Conservation (phyloP, 2,888 invertebrate species). For the Mellilla xanthometata region DNA sequence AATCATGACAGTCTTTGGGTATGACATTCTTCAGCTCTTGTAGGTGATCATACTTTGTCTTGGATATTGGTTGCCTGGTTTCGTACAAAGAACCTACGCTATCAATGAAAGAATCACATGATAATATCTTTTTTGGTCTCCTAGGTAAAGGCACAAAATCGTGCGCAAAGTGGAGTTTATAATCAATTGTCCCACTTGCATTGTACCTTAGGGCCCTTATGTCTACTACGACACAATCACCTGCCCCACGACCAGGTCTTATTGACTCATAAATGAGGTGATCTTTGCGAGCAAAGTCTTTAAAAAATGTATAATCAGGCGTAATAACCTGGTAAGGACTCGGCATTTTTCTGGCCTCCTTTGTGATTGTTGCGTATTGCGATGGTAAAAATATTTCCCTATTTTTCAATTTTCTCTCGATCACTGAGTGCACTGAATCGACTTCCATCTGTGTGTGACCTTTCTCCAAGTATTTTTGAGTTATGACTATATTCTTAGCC, state of each 20-base stretch:
- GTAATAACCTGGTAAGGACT: background rate
- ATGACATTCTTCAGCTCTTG: too few species aligned
- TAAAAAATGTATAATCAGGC: conserved; percentile 2
- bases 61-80: too few species aligned
- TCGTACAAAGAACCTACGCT: too few species aligned
- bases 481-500: conserved; percentile 18
- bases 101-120: too few species aligned
- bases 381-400: conserved; percentile 20
- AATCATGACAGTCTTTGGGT: too few species aligned
- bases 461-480: conserved; percentile 36
- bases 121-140: background rate
- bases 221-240: background rate
- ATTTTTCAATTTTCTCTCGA: conserved; percentile 47
- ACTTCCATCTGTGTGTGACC: conserved; percentile 36
- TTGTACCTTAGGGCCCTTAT: conserved; percentile 3
- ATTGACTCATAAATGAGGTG: conserved; percentile 4
- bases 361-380: conserved; percentile 2
- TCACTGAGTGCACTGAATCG: conserved; percentile 42
- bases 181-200: background rate
- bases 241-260: background rate
- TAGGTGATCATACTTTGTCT: too few species aligned
- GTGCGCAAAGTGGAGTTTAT: background rate
- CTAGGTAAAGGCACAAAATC: background rate
- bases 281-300: conserved; percentile 1
- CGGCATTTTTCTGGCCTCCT: conserved; percentile 3